Base-by-base conservation (phyloP, 64 coral and sea anemone species). In the Dendronephthya gigantea region DNA sequence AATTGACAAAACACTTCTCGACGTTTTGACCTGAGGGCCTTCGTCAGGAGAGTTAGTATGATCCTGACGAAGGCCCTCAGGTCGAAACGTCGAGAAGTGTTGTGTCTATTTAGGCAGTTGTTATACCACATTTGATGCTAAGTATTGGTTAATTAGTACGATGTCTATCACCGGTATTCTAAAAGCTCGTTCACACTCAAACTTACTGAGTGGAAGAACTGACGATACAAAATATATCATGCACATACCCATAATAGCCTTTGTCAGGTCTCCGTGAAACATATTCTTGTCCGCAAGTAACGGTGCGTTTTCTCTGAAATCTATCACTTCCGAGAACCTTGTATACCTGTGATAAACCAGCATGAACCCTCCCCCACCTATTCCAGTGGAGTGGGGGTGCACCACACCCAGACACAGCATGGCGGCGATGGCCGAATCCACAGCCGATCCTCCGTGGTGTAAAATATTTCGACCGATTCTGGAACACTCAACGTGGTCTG, bases 311-410 rank as follows among this genome's bases (percentile, higher is more conserved):
- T 98, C 95, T 59, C 95, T 86, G 50, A 98, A 98, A 62, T 98
- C 95, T 22, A 98, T 98, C 92, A 98, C 87, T 85, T 98, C 95
- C 33, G 88, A 90, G 34, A 81, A 88, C 76, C 83, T 89, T 15
- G 85, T 89, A 38, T 72, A 82, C 40, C 65, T 84, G 55, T 83
- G 88, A 35, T 98, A 98, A 12, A 98, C 95, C 36, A 98, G 85
- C 95, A 98, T 98, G 49, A 98, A 98, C 0, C 95, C 95, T 8
- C 95, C 95, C 9, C 95, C 95, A 30, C 95, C 95, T 48, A 93
- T 93, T 17, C 95, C 92, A 4, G 95, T 98, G 31, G 95, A 98
- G 39, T 98, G 95, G 40, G 93, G 28, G 40, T 93, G 90, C 70
- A 98, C 91, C 16, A 98, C 95, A 1, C 95, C 95, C 9, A 98